Percentiles rank a stretch among this genome's conserved stretches.
phyloP scores from a whole-genome alignment of 2,888 invertebrate genomes.

The Cephalotes varians region DNA sequence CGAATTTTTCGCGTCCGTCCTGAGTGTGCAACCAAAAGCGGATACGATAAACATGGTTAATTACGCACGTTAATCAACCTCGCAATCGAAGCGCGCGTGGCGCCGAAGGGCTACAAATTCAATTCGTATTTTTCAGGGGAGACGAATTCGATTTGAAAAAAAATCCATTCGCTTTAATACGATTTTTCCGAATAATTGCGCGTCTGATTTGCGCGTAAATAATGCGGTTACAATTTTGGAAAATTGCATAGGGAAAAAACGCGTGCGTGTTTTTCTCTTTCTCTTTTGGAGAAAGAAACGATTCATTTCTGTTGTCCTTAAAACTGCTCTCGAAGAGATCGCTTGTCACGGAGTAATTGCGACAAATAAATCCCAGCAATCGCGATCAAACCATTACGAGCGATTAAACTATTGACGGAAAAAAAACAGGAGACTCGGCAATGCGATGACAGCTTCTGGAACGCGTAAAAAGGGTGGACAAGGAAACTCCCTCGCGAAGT shows the following conservation, averaged over 20 bases:
- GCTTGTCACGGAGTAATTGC: neutral
- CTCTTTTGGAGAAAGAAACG: neutral
- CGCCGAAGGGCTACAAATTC: neutral
- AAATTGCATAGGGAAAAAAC: neutral
- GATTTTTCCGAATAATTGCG: neutral
- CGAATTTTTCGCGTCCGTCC: neutral
- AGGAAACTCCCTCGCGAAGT: slow-evolving; percentile 7
- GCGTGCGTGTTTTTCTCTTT: neutral
- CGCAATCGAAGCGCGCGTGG: neutral
- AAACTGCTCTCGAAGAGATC: neutral
- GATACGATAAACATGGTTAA: slow-evolving; percentile 17
- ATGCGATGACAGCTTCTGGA: slow-evolving; percentile 11
- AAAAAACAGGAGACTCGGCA: slow-evolving; percentile 26
- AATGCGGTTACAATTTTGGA: neutral
- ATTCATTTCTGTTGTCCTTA: neutral
- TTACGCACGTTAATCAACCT: slow-evolving; percentile 18
- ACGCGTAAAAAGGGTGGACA: slow-evolving; percentile 23
- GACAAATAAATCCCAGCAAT: slow-evolving; percentile 12
- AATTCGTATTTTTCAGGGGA: neutral
- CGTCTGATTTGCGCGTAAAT: neutral
- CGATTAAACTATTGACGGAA: neutral
- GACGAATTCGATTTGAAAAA: neutral
- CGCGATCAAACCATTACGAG: neutral
- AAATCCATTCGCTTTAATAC: neutral
- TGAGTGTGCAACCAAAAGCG: neutral